phyloP scores from a whole-genome alignment of 2,113 vertebrate genomes.

The Perca fluviatilis region DNA sequence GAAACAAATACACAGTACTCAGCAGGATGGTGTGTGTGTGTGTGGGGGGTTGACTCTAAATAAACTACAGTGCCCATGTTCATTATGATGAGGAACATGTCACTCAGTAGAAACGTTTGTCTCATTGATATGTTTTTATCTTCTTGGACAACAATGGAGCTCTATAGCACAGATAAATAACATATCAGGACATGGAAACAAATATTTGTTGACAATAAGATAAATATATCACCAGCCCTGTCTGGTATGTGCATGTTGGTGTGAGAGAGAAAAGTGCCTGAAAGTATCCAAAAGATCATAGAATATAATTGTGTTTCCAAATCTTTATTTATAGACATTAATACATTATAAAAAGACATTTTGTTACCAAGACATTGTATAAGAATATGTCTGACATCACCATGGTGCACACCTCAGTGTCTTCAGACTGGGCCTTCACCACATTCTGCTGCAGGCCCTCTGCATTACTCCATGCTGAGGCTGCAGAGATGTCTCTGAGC shows the following conservation, averaged over 20 bases:
- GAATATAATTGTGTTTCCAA: background rate
- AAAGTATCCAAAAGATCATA: background rate
- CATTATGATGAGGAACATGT: background rate
- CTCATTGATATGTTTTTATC: background rate
- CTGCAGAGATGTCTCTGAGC: constrained; percentile 4
- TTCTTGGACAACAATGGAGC: too few relatives aligned
- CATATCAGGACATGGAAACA: background rate
- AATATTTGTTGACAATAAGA: background rate
- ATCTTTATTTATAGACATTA: constrained; percentile 49
- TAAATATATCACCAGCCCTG: background rate
- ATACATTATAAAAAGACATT: constrained; percentile 12
- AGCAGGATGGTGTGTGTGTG: too few relatives aligned
- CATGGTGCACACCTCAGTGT: constrained; percentile 37
- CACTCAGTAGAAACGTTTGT: background rate
- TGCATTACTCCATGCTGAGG: constrained; percentile 44
- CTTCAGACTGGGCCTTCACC: constrained; percentile 40
- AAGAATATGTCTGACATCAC: background rate
- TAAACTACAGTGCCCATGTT: background rate
- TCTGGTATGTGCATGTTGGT: background rate
- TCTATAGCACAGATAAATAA: background rate
- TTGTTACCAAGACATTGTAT: background rate
- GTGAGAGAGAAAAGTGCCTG: background rate
- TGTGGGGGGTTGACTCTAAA: too few relatives aligned
- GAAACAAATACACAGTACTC: too few relatives aligned
- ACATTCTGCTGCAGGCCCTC: constrained; percentile 4